Base-by-base conservation (phyloP, 1,140 invertebrate species). In the Teleopsis dalmanni region DNA sequence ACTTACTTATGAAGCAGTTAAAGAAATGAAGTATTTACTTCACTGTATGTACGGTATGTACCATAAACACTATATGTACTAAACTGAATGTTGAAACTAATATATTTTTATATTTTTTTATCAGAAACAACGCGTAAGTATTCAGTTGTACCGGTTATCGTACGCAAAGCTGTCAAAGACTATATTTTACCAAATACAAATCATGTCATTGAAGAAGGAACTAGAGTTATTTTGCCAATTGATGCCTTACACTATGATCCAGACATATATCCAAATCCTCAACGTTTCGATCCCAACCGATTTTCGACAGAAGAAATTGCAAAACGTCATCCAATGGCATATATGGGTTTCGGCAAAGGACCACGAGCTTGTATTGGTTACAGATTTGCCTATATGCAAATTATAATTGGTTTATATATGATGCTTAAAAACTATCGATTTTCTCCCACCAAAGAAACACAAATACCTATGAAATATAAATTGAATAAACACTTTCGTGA, bases 211-310 rank as follows among this genome's bases (percentile, higher is more conserved):
- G n/a, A n/a, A n/a, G n/a, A n/a, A n/a, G n/a, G n/a, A n/a, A n/a
- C n/a, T n/a, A n/a, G n/a, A 18, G 23, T 52, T 19, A 13, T 50
- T 1, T 33, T 55, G 16, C 19, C 36, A 34, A 52, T 55, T 25
- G 52, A 35, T 40, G 26, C 38, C 33, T 18, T 69, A 57, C 68
- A 69, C 57, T 57, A 65, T 23, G 11, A 31, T 22, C 37, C 34
- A 18, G 40, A 46, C 8, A 13, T 52, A 9, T 57, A 52, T 52
- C 70, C 76, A 11, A 69, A 82, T 35, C 79, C 81, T 3, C 70
- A 78, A 25, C 52, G 56, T n/a, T 83, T 80, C 57, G 68, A 81
- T 61, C 80, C 80, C 0, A 77, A 81, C 36, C 60, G 78, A 49
- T 83, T 82, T 59, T 52, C 73, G 9, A 71, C 74, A 10, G 59